phyloP scores from a whole-genome alignment of 2,888 invertebrate genomes.

The Bursaphelenchus okinawaensis region DNA sequence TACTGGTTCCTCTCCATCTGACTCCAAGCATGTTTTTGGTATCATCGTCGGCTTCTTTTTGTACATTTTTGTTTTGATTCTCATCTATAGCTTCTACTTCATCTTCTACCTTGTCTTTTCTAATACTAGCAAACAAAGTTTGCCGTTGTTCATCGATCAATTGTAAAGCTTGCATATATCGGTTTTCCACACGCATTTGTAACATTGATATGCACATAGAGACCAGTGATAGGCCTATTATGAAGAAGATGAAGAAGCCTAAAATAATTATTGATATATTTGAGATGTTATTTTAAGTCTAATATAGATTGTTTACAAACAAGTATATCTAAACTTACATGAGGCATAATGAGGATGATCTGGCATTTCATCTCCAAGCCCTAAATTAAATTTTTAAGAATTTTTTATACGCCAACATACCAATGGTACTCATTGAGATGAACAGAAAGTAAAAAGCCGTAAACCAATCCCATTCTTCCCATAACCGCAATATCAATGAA shows the following conservation, averaged over 20 bases:
- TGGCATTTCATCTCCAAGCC: constrained; percentile 52
- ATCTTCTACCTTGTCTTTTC: not conserved
- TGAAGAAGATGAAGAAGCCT: constrained; percentile 46
- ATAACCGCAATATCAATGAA: constrained; percentile 42
- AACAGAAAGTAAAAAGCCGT: constrained; percentile 52
- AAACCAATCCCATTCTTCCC: constrained; percentile 52
- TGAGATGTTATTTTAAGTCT: too few species aligned
- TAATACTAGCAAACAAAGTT: constrained; percentile 4
- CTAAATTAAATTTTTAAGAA: constrained; percentile 6
- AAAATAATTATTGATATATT: too few species aligned
- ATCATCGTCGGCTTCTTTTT: not conserved
- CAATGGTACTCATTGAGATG: constrained; percentile 50
- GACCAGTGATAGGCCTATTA: constrained; percentile 46
- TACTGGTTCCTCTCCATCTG: not conserved
- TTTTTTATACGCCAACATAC: constrained; percentile 4
- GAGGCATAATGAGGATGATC: constrained; percentile 45
- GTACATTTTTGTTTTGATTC: not conserved
- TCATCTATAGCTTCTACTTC: not conserved
- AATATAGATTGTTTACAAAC: not conserved
- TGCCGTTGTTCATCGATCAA: constrained; percentile 44
- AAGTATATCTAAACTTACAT: constrained; percentile 24
- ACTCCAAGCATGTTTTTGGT: not conserved
- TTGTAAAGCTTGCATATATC: constrained; percentile 48
- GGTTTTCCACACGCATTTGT: constrained; percentile 44
- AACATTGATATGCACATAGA: constrained; percentile 51